phyloP scores from a whole-genome alignment of 2,888 invertebrate genomes.

The Chrysolina haemoptera region DNA sequence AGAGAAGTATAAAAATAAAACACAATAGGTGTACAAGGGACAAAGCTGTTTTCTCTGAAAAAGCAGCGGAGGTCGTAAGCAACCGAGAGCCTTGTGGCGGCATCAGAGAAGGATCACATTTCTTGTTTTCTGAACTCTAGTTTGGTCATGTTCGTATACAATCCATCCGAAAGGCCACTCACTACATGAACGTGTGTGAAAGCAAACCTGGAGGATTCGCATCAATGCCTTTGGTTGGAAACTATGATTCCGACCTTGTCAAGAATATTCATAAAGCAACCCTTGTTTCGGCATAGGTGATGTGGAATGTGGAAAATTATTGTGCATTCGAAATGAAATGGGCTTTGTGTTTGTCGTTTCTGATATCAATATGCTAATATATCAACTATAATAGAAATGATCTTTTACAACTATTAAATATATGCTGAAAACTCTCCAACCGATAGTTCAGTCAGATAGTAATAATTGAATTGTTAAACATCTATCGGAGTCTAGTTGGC shows the following conservation, averaged over 20 bases:
- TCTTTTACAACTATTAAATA: too few species aligned
- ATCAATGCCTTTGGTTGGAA: constrained; percentile 53
- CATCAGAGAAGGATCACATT: background rate
- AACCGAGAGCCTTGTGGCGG: constrained; percentile 20
- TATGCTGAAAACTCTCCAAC: too few species aligned
- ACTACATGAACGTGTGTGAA: constrained; percentile 40
- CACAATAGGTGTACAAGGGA: constrained; percentile 59
- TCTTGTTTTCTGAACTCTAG: background rate
- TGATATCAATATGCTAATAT: too few species aligned
- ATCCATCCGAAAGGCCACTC: constrained; percentile 33
- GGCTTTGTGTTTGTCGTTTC: background rate
- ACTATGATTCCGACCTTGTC: constrained; percentile 59
- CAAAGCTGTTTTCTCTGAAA: constrained; percentile 48
- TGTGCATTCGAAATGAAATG: background rate
- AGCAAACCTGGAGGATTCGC: constrained; percentile 55
- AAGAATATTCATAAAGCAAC: background rate
- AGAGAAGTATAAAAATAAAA: constrained; percentile 57
- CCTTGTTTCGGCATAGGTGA: background rate
- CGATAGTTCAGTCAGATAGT: too few species aligned
- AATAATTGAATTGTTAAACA: too few species aligned
- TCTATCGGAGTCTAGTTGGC: too few species aligned
- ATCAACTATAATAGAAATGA: too few species aligned
- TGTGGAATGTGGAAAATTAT: background rate
- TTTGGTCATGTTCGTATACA: background rate
- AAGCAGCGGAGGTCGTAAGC: constrained; percentile 29